Conservation (phyloP, 2,113 vertebrate genomes). For the Menura novaehollandiae region DNA sequence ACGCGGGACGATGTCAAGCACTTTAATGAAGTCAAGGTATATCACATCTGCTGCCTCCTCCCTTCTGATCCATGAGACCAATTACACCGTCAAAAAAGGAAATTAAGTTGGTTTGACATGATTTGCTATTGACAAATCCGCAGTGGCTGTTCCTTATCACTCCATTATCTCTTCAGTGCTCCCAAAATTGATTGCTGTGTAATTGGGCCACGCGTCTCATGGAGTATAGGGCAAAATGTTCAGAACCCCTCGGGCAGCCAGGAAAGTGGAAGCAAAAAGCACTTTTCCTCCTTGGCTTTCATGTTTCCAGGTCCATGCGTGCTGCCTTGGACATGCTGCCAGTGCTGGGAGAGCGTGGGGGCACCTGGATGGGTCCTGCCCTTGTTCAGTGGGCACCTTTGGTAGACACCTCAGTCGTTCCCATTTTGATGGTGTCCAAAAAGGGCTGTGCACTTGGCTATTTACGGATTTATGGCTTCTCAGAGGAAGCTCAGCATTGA, state of each 20-base stretch:
- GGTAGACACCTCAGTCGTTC: neutral
- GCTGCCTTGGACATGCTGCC: neutral
- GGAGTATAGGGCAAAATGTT: neutral
- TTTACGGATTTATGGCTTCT: neutral
- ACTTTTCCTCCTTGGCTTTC: neutral
- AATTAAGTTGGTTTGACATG: slow-evolving; percentile 64
- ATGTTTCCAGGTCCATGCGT: accelerated
- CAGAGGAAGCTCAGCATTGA: neutral
- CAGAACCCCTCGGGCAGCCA: neutral
- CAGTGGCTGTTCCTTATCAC: slow-evolving; percentile 63
- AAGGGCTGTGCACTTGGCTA: neutral
- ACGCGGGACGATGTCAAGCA: neutral
- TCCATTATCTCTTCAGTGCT: slow-evolving; percentile 62
- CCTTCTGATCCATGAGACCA: slow-evolving; percentile 22
- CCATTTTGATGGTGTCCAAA: neutral
- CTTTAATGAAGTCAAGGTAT: slow-evolving; percentile 54
- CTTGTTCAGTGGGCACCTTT: neutral
- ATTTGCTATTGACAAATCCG: slow-evolving; percentile 63
- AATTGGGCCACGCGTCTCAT: neutral
- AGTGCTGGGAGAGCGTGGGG: neutral
- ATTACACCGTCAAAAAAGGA: slow-evolving; percentile 64
- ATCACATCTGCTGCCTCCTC: slow-evolving; percentile 24
- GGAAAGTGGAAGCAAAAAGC: neutral
- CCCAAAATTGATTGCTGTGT: slow-evolving; percentile 65
- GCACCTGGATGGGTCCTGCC: neutral